A percentile compares a stretch with the other conserved stretches of the same genome.
These are phyloP conservation scores for Proteles cristata DNA, from an alignment of 2,113 vertebrate species.

Conservation along the genomic window DNA sequence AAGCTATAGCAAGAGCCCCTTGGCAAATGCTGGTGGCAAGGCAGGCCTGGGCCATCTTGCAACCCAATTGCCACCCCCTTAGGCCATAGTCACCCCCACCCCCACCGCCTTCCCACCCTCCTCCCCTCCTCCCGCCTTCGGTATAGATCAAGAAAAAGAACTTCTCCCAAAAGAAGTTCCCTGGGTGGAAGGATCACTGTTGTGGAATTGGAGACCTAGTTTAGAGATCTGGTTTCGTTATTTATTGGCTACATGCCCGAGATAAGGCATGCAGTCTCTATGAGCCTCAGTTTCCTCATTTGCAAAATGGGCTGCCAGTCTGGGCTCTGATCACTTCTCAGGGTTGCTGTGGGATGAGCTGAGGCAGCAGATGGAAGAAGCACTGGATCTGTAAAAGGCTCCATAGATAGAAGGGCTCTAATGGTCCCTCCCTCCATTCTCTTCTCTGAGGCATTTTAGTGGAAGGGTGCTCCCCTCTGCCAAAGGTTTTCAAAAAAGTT, in stretches of 20 bases:
- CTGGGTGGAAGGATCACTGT: not conserved
- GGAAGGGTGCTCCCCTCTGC: not conserved
- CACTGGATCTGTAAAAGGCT: not conserved
- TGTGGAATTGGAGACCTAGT: not conserved
- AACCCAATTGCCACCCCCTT: not conserved
- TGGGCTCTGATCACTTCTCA: not conserved
- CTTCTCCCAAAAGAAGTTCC: not conserved
- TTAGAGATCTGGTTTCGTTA: not conserved
- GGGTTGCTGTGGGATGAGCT: not conserved
- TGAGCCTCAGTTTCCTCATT: not conserved
- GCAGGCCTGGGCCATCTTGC: not conserved
- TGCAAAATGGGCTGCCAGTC: not conserved
- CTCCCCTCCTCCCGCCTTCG: not conserved
- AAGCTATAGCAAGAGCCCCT: not conserved
- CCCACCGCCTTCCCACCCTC: too few species aligned
- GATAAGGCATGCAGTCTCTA: not conserved
- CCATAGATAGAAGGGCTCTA: not conserved
- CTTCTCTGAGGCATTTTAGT: not conserved
- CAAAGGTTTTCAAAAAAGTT: conserved; percentile 4
- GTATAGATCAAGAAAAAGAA: not conserved
- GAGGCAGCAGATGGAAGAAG: not conserved
- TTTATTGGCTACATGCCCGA: rapidly evolving
- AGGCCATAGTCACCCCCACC: not conserved
- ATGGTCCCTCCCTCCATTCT: not conserved
- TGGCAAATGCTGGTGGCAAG: not conserved